These are phyloP conservation scores for Ridgeia piscesae DNA, from an alignment of 1,140 invertebrate species.

Conservation along the genomic window DNA sequence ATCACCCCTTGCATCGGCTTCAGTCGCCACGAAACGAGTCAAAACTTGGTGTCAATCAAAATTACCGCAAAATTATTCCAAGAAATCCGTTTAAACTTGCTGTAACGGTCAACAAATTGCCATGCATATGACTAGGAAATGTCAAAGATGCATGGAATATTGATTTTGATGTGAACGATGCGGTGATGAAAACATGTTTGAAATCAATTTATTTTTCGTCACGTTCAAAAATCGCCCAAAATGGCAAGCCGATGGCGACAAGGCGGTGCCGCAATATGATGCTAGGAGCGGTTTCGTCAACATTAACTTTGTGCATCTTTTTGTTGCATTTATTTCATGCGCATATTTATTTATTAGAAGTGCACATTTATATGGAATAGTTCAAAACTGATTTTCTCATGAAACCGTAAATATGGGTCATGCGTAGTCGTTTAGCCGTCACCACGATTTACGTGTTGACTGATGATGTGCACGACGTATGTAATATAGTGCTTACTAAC, in stretches of 20 bases:
- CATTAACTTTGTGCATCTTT: neutral
- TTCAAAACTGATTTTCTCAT: neutral
- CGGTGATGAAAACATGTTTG: neutral
- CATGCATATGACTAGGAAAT: neutral
- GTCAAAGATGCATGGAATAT: neutral
- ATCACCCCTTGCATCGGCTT: slow-evolving; percentile 13
- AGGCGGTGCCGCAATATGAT: neutral
- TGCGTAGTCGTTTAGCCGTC: neutral
- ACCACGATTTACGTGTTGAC: neutral
- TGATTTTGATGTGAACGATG: neutral
- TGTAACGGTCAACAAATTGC: neutral
- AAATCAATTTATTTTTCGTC: slow-evolving; percentile 6
- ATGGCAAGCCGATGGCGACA: neutral
- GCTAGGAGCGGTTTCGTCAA: neutral
- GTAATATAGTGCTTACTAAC: neutral
- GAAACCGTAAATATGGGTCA: neutral
- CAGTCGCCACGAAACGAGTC: slow-evolving; percentile 16
- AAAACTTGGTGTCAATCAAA: slow-evolving; percentile 18
- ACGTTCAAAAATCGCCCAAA: slow-evolving; percentile 5
- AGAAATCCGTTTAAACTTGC: neutral
- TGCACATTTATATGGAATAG: neutral
- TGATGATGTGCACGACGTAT: neutral
- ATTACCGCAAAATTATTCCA: neutral
- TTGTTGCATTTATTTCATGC: neutral
- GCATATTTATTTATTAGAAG: neutral